Conservation (phyloP, 2,888 invertebrate genomes). For the Zygogramma bicolorata region DNA sequence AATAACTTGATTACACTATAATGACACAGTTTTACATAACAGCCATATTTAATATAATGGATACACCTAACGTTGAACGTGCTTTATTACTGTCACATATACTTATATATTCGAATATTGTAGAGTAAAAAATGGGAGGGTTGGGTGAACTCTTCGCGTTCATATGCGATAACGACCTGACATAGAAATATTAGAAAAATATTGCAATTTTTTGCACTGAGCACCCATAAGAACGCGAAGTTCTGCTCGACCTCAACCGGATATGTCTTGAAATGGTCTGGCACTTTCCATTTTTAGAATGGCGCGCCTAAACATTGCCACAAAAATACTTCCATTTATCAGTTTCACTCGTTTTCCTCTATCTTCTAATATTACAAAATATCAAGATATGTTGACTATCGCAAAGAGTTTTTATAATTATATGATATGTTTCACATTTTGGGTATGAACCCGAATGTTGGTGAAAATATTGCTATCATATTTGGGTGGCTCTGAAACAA, state of each 20-base stretch:
- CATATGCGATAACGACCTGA: conserved; percentile 67
- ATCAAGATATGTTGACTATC: conserved; percentile 54
- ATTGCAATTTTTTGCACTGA: conserved; percentile 57
- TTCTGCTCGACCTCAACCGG: conserved; percentile 59
- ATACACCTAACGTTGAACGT: conserved; percentile 50
- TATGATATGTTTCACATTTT: conserved; percentile 51
- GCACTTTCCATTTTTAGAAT: conserved; percentile 54
- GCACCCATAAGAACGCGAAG: conserved; percentile 64
- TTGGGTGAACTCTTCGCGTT: conserved; percentile 62
- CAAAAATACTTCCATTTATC: conserved; percentile 62
- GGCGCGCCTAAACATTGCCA: conserved; percentile 61
- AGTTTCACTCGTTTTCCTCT: conserved; percentile 51
- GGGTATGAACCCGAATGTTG: conserved; percentile 16
- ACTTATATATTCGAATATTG: conserved; percentile 56
- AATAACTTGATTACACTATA: conserved; percentile 56
- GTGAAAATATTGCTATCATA: conserved; percentile 39
- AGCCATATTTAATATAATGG: conserved; percentile 58
- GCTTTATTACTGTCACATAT: conserved; percentile 52
- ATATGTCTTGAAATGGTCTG: conserved; percentile 69
- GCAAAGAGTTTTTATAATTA: conserved; percentile 50
- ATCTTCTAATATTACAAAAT: conserved; percentile 39
- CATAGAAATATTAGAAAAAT: conserved; percentile 65
- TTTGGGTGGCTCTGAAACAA: background rate
- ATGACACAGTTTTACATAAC: conserved; percentile 64
- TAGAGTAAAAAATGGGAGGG: conserved; percentile 65